Evolutionary conservation across 2,797 vertebrate species (phyloP).

Genomic region (Typhlichthys eigenmanni): DNA sequence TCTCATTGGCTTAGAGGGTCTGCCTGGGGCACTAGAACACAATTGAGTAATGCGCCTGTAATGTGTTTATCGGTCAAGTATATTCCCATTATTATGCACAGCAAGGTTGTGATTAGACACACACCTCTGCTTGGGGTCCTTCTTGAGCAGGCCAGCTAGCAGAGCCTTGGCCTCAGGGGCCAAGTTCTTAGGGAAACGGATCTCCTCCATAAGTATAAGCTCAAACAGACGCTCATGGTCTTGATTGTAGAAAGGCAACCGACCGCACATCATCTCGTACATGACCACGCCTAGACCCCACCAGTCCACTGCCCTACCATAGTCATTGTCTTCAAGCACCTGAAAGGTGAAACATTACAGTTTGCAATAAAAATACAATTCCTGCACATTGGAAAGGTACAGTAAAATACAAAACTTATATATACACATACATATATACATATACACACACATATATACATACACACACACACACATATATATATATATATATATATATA

Average conservation of each 20-base stretch:
- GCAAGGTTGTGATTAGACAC: background rate
- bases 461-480: too few species aligned
- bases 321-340: slow-evolving; percentile 96
- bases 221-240: slow-evolving; percentile 96
- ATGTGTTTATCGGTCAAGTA: background rate
- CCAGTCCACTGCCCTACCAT: slow-evolving; percentile 94
- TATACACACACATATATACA: too few species aligned
- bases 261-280: slow-evolving; percentile 98
- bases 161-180: slow-evolving; percentile 89
- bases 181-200: slow-evolving; percentile 90
- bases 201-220: slow-evolving; percentile 95
- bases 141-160: slow-evolving; percentile 89
- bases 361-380: too few species aligned
- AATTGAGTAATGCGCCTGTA: too few species aligned
- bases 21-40: background rate
- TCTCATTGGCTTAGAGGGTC: background rate
- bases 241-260: slow-evolving; percentile 96
- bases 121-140: slow-evolving; percentile 93
- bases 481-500: too few species aligned
- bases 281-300: slow-evolving; percentile 96
- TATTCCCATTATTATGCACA: background rate
- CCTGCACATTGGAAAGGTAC: too few species aligned
- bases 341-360: slow-evolving; percentile 42
- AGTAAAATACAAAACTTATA: background rate
- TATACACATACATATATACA: too few species aligned